These are phyloP conservation scores for Tonatia bakeri DNA, from an alignment of 2,113 vertebrate genomes.

Conservation along the genomic window DNA sequence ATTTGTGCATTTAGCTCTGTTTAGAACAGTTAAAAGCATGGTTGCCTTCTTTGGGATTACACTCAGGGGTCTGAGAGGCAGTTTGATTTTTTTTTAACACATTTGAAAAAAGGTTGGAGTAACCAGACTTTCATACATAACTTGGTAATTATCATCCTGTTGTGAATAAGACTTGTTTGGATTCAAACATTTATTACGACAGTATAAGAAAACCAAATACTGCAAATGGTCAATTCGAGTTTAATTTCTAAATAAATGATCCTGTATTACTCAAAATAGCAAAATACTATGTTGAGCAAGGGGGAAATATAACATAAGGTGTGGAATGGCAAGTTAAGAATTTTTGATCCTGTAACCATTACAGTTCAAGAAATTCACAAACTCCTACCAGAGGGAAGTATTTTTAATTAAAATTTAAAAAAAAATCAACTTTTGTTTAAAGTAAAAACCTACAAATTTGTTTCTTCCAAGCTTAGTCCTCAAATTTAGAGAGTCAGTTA, in stretches of 20 bases:
- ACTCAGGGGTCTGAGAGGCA: constrained; percentile 86
- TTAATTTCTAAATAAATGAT: constrained; percentile 47
- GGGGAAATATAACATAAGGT: background rate
- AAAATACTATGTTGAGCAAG: constrained; percentile 24
- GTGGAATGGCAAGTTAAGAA: background rate
- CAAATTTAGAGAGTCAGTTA: constrained; percentile 39
- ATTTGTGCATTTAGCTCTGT: constrained; percentile 81
- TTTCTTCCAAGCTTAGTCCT: constrained; percentile 36
- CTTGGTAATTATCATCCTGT: constrained; percentile 81
- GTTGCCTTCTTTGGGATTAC: constrained; percentile 85
- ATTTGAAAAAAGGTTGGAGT: constrained; percentile 87
- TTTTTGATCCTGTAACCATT: constrained; percentile 44
- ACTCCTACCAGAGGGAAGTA: constrained; percentile 37
- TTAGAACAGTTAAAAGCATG: constrained; percentile 78
- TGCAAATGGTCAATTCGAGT: constrained; percentile 16
- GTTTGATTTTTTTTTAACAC: constrained; percentile 73
- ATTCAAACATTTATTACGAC: constrained; percentile 50
- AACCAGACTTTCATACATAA: constrained; percentile 79
- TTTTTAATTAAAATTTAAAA: constrained; percentile 53
- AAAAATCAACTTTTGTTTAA: background rate
- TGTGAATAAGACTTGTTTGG: constrained; percentile 60
- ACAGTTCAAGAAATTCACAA: constrained; percentile 51
- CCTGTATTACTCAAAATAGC: constrained; percentile 6
- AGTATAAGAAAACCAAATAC: constrained; percentile 35
- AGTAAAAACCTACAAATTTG: constrained; percentile 26